Conservation (phyloP, 2,797 vertebrate species). For the Lates japonicus region DNA sequence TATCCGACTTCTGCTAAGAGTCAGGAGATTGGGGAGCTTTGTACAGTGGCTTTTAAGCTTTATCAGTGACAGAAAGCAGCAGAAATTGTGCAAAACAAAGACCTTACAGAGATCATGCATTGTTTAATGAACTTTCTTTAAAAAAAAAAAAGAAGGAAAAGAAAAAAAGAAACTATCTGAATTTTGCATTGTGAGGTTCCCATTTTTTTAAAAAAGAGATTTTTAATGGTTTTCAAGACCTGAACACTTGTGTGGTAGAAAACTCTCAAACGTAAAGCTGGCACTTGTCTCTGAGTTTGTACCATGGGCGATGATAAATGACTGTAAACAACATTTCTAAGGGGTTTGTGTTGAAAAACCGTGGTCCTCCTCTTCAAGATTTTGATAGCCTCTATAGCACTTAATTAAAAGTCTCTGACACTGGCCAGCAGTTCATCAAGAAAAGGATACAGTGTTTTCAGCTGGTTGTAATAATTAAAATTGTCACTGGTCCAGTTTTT, state of each 20-base stretch:
- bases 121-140: not conserved
- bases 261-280: conserved; percentile 21
- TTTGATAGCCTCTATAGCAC: conserved; percentile 23
- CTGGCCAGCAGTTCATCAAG: conserved; percentile 32
- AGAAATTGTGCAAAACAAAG: not conserved
- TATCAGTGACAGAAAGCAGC: conserved; percentile 3
- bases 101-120: not conserved
- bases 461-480: conserved; percentile 52
- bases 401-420: conserved; percentile 57
- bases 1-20: not conserved
- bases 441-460: conserved; percentile 36
- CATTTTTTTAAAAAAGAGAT: not conserved
- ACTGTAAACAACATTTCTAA: conserved; percentile 48
- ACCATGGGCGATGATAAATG: conserved; percentile 22
- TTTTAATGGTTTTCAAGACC: conserved; percentile 5
- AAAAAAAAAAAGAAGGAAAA: not conserved
- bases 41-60: not conserved
- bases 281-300: conserved; percentile 17
- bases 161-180: not conserved
- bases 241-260: conserved; percentile 5
- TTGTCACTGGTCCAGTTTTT: conserved; percentile 45
- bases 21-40: not conserved
- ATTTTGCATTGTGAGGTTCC: not conserved
- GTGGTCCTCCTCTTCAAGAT: conserved; percentile 11
- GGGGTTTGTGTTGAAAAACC: conserved; percentile 37